Percentiles rank a stretch among this genome's conserved stretches.
Evolutionary conservation across 64 coral and sea anemone species (phyloP).

Genomic region (Montipora foliosa): DNA sequence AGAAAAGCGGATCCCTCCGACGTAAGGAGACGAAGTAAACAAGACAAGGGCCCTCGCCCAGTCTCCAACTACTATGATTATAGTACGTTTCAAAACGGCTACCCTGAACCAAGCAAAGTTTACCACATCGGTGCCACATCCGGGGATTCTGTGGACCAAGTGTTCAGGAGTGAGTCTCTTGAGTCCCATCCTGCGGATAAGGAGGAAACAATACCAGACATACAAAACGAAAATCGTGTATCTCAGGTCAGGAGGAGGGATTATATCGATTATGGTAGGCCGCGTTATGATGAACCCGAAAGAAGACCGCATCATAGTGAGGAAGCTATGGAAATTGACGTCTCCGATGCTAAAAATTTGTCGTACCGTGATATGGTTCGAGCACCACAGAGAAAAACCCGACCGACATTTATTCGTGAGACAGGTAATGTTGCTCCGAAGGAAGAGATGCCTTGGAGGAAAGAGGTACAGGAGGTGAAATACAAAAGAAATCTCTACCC

Average conservation of each 20-base stretch:
- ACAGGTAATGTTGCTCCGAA: neutral
- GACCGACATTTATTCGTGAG: conserved; percentile 35
- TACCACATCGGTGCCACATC: neutral
- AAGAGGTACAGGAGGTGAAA: conserved; percentile 31
- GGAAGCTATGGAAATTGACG: conserved; percentile 18
- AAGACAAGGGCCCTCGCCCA: conserved; percentile 38
- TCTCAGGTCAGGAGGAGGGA: conserved; percentile 4
- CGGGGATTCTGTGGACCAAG: neutral
- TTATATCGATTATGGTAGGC: neutral
- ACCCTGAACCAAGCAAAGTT: neutral
- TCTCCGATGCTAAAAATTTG: conserved; percentile 39
- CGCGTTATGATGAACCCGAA: conserved; percentile 13
- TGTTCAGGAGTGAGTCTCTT: neutral
- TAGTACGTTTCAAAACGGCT: conserved; percentile 32
- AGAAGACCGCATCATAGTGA: neutral
- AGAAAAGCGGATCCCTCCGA: conserved; percentile 3
- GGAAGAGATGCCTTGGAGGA: conserved; percentile 49
- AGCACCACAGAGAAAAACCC: conserved; percentile 3
- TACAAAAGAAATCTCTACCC: neutral
- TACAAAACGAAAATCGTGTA: neutral
- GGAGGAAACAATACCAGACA: neutral
- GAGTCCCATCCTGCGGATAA: neutral
- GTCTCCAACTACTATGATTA: conserved; percentile 66
- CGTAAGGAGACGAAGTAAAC: neutral
- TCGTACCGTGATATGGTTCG: conserved; percentile 42